These are phyloP conservation scores for Callipepla squamata DNA, from an alignment of 2,113 vertebrate species.

Conservation along the genomic window DNA sequence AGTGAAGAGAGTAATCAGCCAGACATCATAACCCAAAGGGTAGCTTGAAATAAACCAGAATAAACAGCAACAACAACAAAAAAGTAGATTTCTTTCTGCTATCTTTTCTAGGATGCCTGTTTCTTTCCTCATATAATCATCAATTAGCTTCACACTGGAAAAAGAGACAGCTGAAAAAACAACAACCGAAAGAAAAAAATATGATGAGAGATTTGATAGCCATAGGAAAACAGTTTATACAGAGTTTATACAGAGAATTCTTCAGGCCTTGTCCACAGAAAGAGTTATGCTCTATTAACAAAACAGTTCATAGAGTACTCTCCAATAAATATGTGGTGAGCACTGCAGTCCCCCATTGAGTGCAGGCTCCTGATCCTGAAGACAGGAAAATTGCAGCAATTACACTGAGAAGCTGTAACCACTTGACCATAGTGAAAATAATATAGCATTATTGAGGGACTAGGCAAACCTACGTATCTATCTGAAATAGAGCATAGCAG, in stretches of 20 bases:
- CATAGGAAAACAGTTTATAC: not conserved
- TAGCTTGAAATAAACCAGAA: not conserved
- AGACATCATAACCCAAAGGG: not conserved
- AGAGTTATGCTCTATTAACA: not conserved
- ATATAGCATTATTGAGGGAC: not conserved
- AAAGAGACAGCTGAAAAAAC: not conserved
- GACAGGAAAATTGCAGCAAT: not conserved
- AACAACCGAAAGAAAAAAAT: constrained; percentile 24
- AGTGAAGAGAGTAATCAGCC: not conserved
- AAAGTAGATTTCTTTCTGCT: not conserved
- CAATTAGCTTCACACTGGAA: not conserved
- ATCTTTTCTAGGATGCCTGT: not conserved
- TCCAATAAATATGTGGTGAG: not conserved
- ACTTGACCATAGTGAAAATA: not conserved
- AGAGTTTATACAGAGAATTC: not conserved
- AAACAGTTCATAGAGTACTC: not conserved
- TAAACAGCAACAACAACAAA: not conserved
- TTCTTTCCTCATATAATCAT: not conserved
- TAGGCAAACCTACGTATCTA: not conserved
- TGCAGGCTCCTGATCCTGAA: not conserved
- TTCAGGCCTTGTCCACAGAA: not conserved
- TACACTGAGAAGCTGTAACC: not conserved
- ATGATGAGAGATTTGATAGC: not conserved
- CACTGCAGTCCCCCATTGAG: not conserved
- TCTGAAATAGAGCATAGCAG: not conserved